Base-by-base conservation (phyloP, 2,888 invertebrate genomes). In the Elysia crispata region DNA sequence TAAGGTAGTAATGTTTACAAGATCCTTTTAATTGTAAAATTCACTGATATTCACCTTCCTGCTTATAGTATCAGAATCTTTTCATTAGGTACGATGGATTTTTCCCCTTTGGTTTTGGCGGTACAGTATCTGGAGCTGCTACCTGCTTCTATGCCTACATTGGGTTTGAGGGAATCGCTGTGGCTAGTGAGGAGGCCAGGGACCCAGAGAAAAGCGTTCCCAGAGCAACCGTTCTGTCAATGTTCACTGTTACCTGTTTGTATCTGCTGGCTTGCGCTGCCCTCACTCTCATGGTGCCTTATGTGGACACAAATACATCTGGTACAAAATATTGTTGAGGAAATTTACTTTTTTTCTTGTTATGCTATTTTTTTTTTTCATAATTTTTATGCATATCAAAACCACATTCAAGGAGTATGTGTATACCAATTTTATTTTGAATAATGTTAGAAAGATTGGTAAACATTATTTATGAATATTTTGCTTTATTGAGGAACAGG, bases 61-160 rank as follows among this genome's bases (percentile, higher is more conserved):
- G 11, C 20, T 41, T 41, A 41, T 3, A 11, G 41, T 41, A 41
- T 11, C 11, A 41, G 11, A 41, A 41, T 11, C 11, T 6, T 33
- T 49, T 23, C n/a, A 41, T 64, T 41, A 67, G 77, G 28, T 76
- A 80, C 30, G 89, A 94, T 49, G 90, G 91, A 6, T 92, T 92
- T 85, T 86, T 93, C 83, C 92, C 93, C 0, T 91, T 88, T 82
- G 92, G 92, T 0, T 90, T 92, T 60, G 85, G 86, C 20, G 92
- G 92, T 49, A 89, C 92, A 69, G 83, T 92, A 49, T 89, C 91
- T 25, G 92, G 92, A 0, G 92, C 92, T 0, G 92, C 92, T 0
- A 90, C 92, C 13, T 92, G 92, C 80, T 93, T 93, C 86, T 93
- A 92, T 84, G 92, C 93, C 8, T 92, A 91, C 83, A 91, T 90